Evolutionary conservation across 2,888 invertebrate species (phyloP).

Genomic region (Periphyllus acericola): DNA sequence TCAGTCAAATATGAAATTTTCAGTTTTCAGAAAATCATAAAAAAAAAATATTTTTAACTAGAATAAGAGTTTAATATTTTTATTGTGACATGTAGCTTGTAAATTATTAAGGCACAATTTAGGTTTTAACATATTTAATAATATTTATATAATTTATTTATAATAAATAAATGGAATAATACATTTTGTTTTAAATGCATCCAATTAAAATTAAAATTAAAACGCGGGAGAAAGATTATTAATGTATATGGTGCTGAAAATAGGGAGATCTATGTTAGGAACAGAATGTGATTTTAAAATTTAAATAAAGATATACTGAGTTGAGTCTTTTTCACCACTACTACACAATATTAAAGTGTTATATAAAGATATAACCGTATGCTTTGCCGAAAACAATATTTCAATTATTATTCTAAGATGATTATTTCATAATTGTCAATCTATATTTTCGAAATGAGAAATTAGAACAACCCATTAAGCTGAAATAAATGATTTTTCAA

Average conservation of each 20-base stretch:
- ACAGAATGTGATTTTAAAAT: conserved; percentile 51
- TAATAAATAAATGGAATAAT: conserved; percentile 25
- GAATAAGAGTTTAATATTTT: not conserved
- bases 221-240: conserved; percentile 28
- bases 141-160: conserved; percentile 7
- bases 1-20: conserved; percentile 23
- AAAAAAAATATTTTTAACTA: not conserved
- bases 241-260: conserved; percentile 46
- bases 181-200: conserved; percentile 48
- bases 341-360: not conserved
- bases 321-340: not conserved
- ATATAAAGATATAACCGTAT: not conserved
- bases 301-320: conserved; percentile 30
- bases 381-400: not conserved
- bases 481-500: not conserved
- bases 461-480: not conserved
- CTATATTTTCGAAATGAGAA: not conserved
- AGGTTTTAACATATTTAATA: conserved; percentile 11
- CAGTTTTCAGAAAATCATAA: conserved; percentile 29
- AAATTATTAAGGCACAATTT: conserved; percentile 48
- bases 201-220: conserved; percentile 43
- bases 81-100: conserved; percentile 15
- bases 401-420: not conserved
- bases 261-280: conserved; percentile 61
- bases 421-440: not conserved